Conservation (phyloP, 2,888 invertebrate species). For the Ectemnius cavifrons region DNA sequence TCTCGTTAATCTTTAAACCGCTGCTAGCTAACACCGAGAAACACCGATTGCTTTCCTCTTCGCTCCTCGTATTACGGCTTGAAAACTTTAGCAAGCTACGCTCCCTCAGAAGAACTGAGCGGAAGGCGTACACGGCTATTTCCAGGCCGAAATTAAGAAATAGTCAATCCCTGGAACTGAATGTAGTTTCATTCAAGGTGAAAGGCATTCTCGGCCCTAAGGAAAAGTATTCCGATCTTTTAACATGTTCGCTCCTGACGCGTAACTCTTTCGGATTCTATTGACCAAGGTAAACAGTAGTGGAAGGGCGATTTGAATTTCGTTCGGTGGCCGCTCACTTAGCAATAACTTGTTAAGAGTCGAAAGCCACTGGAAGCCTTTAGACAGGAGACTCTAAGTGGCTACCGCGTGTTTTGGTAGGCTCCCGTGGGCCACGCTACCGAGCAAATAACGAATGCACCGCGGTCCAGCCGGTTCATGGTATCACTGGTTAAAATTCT, state of each 20-base stretch:
- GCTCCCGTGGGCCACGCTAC: background rate
- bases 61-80: constrained; percentile 2
- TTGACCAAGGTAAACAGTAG: background rate
- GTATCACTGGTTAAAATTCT: constrained; percentile 44
- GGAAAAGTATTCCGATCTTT: no score
- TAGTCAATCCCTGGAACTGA: no score
- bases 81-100: background rate
- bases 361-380: background rate
- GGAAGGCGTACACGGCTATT: no score
- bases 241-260: no score
- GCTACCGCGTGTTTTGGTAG: background rate
- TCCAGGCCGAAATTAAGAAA: no score
- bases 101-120: no score
- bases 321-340: background rate
- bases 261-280: no score
- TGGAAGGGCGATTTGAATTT: background rate
- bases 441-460: constrained; percentile 38
- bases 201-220: no score
- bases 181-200: no score
- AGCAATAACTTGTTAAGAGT: constrained; percentile 1
- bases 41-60: background rate
- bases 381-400: background rate
- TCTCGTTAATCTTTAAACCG: background rate
- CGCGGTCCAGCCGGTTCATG: constrained; percentile 18
- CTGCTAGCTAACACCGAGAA: background rate